Percentiles rank a stretch among this genome's conserved stretches.
phyloP scores from a whole-genome alignment of 1,140 invertebrate genomes.

The Bombyx mandarina region DNA sequence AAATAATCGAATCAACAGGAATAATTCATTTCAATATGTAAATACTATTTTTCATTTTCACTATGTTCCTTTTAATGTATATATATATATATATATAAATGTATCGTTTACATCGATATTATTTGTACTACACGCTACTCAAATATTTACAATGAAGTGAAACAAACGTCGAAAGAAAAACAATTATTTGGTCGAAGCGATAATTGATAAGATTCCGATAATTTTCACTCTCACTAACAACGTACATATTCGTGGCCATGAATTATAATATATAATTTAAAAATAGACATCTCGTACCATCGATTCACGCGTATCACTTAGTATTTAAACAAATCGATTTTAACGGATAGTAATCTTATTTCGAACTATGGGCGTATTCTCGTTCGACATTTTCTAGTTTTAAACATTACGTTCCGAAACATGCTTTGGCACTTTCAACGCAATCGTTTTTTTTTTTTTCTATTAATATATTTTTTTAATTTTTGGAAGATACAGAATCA shows the following conservation, averaged over 20 bases:
- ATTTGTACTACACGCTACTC: conserved; percentile 61
- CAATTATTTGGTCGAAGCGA: conserved; percentile 61
- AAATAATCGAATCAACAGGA: too few relatives aligned
- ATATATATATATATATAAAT: too few relatives aligned
- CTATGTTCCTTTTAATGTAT: too few relatives aligned
- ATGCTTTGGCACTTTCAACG: conserved; percentile 53
- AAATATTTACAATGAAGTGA: conserved; percentile 47
- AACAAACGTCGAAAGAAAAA: conserved; percentile 24
- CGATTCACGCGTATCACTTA: not conserved
- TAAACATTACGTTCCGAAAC: conserved; percentile 15
- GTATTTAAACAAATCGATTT: not conserved
- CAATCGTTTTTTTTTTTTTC: too few relatives aligned
- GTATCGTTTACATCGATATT: conserved; percentile 46
- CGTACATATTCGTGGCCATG: conserved; percentile 12
- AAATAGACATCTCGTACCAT: not conserved
- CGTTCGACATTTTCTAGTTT: not conserved
- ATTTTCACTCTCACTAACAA: conserved; percentile 21
- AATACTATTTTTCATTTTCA: too few relatives aligned
- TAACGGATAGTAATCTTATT: not conserved
- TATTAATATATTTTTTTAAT: too few relatives aligned
- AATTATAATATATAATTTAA: not conserved
- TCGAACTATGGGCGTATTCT: not conserved
- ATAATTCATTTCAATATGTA: too few relatives aligned
- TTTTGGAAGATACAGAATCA: too few relatives aligned
- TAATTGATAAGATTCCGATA: too few relatives aligned